Evolutionary conservation across 1,140 invertebrate genomes (phyloP).

Genomic region (Contarinia nasturtii): DNA sequence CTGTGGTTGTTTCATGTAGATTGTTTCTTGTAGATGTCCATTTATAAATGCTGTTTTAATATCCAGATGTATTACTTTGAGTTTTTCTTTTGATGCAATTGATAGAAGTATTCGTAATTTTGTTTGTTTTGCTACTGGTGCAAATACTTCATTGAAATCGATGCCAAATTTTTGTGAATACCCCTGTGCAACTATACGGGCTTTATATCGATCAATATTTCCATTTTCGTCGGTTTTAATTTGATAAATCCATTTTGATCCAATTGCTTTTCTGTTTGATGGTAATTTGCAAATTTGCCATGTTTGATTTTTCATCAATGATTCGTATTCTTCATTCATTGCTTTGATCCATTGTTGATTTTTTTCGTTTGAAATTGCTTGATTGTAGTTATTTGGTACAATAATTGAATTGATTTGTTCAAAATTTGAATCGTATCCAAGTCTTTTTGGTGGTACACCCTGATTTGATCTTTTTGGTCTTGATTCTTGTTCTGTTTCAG

Average conservation of each 20-base stretch:
- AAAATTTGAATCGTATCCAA: background rate
- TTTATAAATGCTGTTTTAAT: conserved; percentile 26
- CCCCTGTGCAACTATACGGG: conserved; percentile 5
- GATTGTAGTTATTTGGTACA: background rate
- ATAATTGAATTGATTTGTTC: background rate
- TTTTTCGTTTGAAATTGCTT: background rate
- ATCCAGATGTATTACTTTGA: conserved; percentile 23
- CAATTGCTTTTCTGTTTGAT: conserved; percentile 1
- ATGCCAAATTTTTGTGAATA: conserved; percentile 10
- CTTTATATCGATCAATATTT: conserved; percentile 4
- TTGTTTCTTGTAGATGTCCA: conserved; percentile 18
- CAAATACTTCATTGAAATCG: conserved; percentile 25
- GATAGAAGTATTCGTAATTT: conserved; percentile 23
- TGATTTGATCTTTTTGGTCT: background rate
- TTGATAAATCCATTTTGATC: conserved; percentile 6
- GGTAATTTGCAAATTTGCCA: conserved; percentile 6
- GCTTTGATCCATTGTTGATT: conserved; percentile 2
- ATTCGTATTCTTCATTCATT: conserved; percentile 6
- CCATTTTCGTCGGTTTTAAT: conserved; percentile 6
- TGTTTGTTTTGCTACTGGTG: conserved; percentile 18
- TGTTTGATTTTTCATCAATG: conserved; percentile 5
- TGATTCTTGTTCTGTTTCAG: too few relatives aligned
- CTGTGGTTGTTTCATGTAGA: conserved; percentile 19
- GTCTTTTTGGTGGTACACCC: background rate
- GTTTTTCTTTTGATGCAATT: conserved; percentile 16